Evolutionary conservation across 2,113 vertebrate species (phyloP).

Genomic region (Ia io): DNA sequence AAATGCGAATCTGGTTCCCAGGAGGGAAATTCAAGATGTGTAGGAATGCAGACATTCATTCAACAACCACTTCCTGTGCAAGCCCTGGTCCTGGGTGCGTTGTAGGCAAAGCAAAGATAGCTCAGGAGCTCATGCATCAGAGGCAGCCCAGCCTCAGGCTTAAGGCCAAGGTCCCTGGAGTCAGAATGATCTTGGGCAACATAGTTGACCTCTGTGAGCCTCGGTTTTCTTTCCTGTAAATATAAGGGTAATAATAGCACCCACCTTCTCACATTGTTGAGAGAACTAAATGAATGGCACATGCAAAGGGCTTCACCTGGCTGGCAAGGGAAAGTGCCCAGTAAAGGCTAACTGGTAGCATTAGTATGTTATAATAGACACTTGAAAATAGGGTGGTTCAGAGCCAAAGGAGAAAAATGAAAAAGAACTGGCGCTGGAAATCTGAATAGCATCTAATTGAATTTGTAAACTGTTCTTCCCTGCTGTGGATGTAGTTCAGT

Average conservation of each 20-base stretch:
- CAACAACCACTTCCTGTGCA: neutral
- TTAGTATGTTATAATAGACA: neutral
- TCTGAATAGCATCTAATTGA: constrained; percentile 44
- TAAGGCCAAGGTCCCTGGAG: neutral
- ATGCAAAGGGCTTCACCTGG: neutral
- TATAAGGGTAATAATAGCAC: neutral
- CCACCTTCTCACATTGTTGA: neutral
- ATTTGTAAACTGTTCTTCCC: constrained; percentile 28
- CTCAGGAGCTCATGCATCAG: neutral
- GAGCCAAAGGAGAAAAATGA: constrained; percentile 18
- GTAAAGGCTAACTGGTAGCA: neutral
- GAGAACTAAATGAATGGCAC: neutral
- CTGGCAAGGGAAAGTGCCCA: neutral
- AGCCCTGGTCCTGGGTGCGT: neutral
- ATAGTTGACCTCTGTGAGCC: neutral
- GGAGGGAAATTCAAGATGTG: neutral
- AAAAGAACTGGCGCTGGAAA: neutral
- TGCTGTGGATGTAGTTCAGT: neutral
- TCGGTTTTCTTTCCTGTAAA: neutral
- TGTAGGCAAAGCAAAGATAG: neutral
- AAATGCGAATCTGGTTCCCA: neutral
- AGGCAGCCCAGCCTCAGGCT: neutral
- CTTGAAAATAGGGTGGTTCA: neutral
- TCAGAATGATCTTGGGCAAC: constrained; percentile 11
- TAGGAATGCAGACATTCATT: neutral